Evolutionary conservation across 2,113 vertebrate genomes (phyloP).

Genomic region (Oncorhynchus gorbuscha): DNA sequence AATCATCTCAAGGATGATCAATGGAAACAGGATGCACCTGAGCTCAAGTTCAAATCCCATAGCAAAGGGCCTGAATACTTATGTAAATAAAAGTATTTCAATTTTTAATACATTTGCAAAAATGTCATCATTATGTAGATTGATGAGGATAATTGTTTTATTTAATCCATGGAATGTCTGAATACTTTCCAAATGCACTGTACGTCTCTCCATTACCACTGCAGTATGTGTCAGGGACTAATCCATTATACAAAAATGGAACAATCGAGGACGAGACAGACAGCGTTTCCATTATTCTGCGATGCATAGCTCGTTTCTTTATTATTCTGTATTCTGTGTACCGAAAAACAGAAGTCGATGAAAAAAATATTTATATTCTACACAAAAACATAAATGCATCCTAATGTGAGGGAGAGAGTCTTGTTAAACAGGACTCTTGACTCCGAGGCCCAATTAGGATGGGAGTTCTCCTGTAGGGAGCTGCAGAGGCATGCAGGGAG

Average conservation of each 20-base stretch:
- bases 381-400: slow-evolving; percentile 11
- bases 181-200: slow-evolving; percentile 20
- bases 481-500: slow-evolving; percentile 38
- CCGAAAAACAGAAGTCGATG: neutral
- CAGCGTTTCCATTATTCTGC: neutral
- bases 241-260: neutral
- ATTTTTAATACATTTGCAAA: too few relatives aligned
- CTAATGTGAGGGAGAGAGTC: slow-evolving; percentile 30
- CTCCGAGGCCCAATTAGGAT: slow-evolving; percentile 68
- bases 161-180: neutral
- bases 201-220: neutral
- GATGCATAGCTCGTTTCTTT: neutral
- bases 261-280: neutral
- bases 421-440: slow-evolving; percentile 60
- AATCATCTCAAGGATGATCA: too few relatives aligned
- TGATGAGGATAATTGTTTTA: neutral
- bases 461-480: slow-evolving; percentile 42
- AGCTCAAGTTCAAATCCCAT: too few relatives aligned
- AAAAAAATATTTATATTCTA: neutral
- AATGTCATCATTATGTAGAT: neutral
- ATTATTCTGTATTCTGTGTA: neutral
- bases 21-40: too few relatives aligned
- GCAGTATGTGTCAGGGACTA: neutral
- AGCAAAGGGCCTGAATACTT: too few relatives aligned
- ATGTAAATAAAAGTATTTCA: too few relatives aligned